Conservation (phyloP, 2,113 vertebrate genomes). For the Indicator maculatus region DNA sequence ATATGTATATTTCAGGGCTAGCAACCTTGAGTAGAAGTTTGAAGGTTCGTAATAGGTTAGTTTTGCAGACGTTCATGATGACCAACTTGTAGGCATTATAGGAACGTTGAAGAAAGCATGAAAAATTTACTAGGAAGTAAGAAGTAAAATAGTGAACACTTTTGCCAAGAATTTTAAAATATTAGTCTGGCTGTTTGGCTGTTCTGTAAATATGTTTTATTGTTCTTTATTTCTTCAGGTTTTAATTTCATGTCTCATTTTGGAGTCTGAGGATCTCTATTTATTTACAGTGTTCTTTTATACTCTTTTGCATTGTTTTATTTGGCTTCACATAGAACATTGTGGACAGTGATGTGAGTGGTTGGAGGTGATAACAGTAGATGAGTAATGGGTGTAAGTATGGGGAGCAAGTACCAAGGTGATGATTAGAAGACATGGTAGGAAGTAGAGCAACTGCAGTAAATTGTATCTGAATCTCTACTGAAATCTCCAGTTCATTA, state of each 20-base stretch:
- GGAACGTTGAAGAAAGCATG: not conserved
- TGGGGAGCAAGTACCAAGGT: not conserved
- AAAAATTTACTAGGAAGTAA: not conserved
- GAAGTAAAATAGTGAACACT: not conserved
- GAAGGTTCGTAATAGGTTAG: not conserved
- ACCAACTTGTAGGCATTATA: not conserved
- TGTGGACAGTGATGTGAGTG: not conserved
- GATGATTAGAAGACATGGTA: not conserved
- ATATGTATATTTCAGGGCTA: rapidly evolving
- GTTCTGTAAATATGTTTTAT: not conserved
- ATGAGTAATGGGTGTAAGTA: not conserved
- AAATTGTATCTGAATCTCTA: not conserved
- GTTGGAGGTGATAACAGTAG: not conserved
- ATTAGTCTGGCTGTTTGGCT: not conserved
- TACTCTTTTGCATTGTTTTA: not conserved
- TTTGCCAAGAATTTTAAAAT: too few relatives aligned
- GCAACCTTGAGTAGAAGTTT: not conserved
- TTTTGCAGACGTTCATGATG: not conserved
- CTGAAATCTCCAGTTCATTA: not conserved
- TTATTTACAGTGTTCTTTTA: not conserved
- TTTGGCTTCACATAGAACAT: not conserved
- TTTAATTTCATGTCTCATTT: not conserved
- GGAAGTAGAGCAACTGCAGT: not conserved
- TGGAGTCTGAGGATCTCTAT: not conserved
- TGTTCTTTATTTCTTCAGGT: not conserved